Base-by-base conservation (phyloP, 2,113 vertebrate genomes). In the Daphoenositta chrysoptera region DNA sequence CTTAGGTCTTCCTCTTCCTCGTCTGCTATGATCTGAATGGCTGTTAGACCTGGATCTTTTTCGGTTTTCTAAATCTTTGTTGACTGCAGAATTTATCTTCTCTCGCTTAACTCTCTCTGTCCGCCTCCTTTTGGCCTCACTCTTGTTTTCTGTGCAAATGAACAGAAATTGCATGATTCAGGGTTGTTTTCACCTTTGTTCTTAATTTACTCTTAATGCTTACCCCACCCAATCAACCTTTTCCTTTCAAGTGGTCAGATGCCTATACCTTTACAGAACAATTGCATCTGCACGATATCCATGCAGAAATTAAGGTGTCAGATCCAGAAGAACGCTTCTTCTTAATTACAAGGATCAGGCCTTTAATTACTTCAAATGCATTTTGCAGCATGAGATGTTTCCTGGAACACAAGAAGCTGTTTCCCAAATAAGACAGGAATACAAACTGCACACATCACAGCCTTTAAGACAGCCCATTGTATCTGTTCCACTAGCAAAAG, bases 61-160 rank as follows among this genome's bases (percentile, higher is more conserved):
- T 92, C 99, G 98, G 97, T 99, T 99, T 95, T 99, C 99, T 97
- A 99, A 98, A 89, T 99, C 99, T 82, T 97, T 99, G 88, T 98
- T 98, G 84, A 98, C 97, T 73, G 98, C 97, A 40, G 98, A 98
- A 93, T 99, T 99, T 17, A 99, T 99, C 87, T 98, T 98, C 95
- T 99, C 99, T 94, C 98, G 97, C 83, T 99, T 99, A 90, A 99
- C 99, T 92, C 99, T 98, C 94, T 99, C 99, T 10, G 99, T 99
- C 88, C 99, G 98, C 91, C 99, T 98, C 90, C 99, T 98, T 97
- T 99, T 99, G 51, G 98, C 98, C 68, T 99, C 99, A 84, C 98
- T 98, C 95, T 99, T 99, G 97, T 97, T 98, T 94, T 99, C 99
- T 99, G 96, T 91, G 87, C 73, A 95, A 97, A 96, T 35, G 70